phyloP scores from a whole-genome alignment of 2,113 vertebrate species.

The Lagopus leucura region DNA sequence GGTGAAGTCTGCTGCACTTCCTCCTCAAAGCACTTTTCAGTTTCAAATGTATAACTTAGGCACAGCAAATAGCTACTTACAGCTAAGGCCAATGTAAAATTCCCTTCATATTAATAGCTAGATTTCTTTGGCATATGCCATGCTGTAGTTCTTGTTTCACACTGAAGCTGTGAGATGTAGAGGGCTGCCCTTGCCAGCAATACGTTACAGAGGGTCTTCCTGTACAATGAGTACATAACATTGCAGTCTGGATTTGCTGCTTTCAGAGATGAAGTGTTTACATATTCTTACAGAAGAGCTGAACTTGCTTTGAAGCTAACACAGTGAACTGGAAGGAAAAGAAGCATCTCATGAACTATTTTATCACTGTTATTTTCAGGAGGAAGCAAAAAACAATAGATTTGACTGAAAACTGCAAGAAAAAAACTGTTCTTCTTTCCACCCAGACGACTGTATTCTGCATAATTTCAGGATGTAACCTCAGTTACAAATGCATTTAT shows the following conservation, averaged over 20 bases:
- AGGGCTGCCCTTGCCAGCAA: neutral
- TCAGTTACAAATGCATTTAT: neutral
- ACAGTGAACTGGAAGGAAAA: neutral
- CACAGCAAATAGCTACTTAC: neutral
- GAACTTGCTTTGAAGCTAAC: neutral
- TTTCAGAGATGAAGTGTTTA: neutral
- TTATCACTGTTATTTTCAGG: neutral
- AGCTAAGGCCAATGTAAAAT: neutral
- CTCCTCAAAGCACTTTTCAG: neutral
- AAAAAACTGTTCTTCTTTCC: neutral
- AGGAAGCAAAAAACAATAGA: neutral
- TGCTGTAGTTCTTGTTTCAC: neutral
- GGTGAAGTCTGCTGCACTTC: neutral
- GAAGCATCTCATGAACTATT: neutral
- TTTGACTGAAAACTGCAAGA: neutral
- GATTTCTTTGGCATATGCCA: rapidly evolving
- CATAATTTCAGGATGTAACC: neutral
- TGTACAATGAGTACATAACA: neutral
- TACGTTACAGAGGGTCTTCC: neutral
- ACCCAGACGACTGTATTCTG: neutral
- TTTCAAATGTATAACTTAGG: neutral
- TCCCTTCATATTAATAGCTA: neutral
- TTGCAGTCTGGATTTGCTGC: neutral
- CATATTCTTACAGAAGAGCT: neutral
- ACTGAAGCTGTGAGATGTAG: neutral